Conservation (phyloP, 2,113 vertebrate genomes). For the Athene cunicularia region DNA sequence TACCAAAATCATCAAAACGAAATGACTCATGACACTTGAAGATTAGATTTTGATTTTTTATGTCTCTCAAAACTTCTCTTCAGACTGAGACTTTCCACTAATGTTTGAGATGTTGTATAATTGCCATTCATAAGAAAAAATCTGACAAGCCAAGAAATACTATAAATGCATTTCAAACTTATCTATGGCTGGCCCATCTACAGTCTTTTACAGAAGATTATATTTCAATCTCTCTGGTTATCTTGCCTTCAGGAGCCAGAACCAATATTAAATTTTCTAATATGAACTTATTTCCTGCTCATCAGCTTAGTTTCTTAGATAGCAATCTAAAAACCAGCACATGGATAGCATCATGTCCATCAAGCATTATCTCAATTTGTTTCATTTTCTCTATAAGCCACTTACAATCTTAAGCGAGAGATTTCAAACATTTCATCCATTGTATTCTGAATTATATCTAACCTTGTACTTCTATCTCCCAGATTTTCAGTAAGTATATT, state of each 20-base stretch:
- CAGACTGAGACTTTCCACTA: background rate
- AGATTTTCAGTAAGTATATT: background rate
- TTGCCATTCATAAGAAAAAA: conserved; percentile 35
- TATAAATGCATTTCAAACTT: conserved; percentile 58
- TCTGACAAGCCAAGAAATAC: conserved; percentile 46
- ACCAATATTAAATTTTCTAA: conserved; percentile 38
- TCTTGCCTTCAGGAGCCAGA: background rate
- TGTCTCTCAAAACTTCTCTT: conserved; percentile 8
- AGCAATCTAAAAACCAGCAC: background rate
- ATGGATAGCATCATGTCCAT: conserved; percentile 17
- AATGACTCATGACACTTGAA: background rate
- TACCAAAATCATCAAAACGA: background rate
- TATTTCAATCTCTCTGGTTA: conserved; percentile 9
- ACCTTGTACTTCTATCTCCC: background rate
- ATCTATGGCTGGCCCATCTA: background rate
- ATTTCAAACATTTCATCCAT: conserved; percentile 42
- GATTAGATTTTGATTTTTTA: conserved; percentile 11
- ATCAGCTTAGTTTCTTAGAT: conserved; percentile 55
- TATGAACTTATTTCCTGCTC: conserved; percentile 53
- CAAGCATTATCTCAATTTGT: conserved; percentile 16
- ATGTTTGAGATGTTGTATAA: conserved; percentile 33
- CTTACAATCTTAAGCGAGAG: conserved; percentile 10
- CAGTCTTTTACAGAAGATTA: conserved; percentile 13
- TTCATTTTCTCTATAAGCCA: conserved; percentile 1
- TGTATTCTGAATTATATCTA: conserved; percentile 50